phyloP scores from a whole-genome alignment of 2,888 invertebrate genomes.

The Aethes cnicana region DNA sequence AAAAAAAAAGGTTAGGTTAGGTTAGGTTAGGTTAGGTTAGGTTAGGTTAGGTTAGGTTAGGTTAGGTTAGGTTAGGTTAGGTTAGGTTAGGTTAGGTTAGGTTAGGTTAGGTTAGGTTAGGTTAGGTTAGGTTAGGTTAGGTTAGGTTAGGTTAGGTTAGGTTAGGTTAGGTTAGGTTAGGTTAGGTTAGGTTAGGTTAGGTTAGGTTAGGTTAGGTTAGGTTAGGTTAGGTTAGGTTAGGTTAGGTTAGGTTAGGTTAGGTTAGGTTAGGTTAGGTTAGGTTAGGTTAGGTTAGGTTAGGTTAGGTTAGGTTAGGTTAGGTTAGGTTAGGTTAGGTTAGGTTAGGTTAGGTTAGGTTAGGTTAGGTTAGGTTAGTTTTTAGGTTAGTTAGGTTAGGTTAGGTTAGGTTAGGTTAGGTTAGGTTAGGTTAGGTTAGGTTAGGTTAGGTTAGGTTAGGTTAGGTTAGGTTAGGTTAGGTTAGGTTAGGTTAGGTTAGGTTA shows the following conservation, averaged over 20 bases:
- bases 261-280: slow-evolving; percentile 8
- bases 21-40: slow-evolving; percentile 23
- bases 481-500: too few species aligned
- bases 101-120: slow-evolving; percentile 17
- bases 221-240: slow-evolving; percentile 10
- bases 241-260: slow-evolving; percentile 10
- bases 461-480: too few species aligned
- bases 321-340: slow-evolving; percentile 10
- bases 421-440: too few species aligned
- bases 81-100: slow-evolving; percentile 14
- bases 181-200: slow-evolving; percentile 10
- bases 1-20: slow-evolving; percentile 23
- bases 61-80: slow-evolving; percentile 10
- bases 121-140: slow-evolving; percentile 17
- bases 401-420: too few species aligned
- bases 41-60: slow-evolving; percentile 15
- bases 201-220: slow-evolving; percentile 10
- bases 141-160: slow-evolving; percentile 17
- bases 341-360: slow-evolving; percentile 10
- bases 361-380: slow-evolving; percentile 3
- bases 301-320: slow-evolving; percentile 10
- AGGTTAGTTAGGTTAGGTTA: too few species aligned
- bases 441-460: too few species aligned
- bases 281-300: slow-evolving; percentile 10
- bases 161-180: slow-evolving; percentile 11